Evolutionary conservation across 2,113 vertebrate genomes (phyloP).

Genomic region (Atherinomorus stipes): DNA sequence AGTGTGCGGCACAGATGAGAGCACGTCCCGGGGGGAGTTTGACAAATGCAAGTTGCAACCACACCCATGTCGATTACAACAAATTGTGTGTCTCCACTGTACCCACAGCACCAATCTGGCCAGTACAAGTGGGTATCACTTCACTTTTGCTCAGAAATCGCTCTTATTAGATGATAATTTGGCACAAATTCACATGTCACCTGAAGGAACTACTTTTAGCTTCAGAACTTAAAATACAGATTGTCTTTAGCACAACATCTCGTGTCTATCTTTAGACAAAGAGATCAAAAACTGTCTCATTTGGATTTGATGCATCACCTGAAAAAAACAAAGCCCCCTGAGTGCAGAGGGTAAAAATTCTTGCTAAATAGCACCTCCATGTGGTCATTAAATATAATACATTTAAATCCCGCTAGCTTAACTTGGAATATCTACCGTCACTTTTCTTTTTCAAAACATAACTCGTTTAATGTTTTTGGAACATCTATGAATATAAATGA

Average conservation of each 20-base stretch:
- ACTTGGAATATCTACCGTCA: background rate
- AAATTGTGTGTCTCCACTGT: conserved; percentile 54
- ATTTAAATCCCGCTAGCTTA: background rate
- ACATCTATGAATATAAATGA: conserved; percentile 51
- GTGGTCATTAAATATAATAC: conserved; percentile 38
- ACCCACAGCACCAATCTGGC: conserved; percentile 58
- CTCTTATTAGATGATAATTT: conserved; percentile 5
- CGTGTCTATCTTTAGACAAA: conserved; percentile 36
- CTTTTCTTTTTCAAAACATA: conserved; percentile 3
- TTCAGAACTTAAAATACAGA: background rate
- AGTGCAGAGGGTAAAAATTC: background rate
- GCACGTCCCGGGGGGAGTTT: conserved; percentile 37
- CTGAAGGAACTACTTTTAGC: conserved; percentile 17
- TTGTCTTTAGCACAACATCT: background rate
- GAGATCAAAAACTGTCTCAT: conserved; percentile 2
- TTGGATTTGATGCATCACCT: conserved; percentile 18
- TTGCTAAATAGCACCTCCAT: conserved; percentile 58
- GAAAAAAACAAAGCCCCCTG: conserved; percentile 38
- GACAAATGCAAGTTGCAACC: conserved; percentile 51
- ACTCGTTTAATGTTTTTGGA: conserved; percentile 2
- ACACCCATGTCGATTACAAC: conserved; percentile 61
- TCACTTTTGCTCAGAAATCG: conserved; percentile 11
- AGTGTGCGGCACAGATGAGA: conserved; percentile 51
- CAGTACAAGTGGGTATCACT: conserved; percentile 37
- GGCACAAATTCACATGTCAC: background rate